Evolutionary conservation across 2,888 invertebrate species (phyloP), one percentile per base, ranked within the genome.

Genomic region (Clepsis dumicolana): DNA sequence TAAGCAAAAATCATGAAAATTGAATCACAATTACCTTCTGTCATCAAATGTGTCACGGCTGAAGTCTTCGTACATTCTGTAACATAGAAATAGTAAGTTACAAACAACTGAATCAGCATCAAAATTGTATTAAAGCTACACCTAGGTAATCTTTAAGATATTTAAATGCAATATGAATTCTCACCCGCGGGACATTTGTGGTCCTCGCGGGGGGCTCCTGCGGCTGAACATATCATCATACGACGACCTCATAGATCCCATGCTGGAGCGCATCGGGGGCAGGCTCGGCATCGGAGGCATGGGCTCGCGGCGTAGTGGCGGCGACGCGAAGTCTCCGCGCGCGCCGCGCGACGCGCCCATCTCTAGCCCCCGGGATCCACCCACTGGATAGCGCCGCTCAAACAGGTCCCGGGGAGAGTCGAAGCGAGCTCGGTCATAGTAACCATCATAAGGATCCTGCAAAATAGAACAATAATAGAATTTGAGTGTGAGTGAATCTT

Each of bases 1-100:
- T 21, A 56, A n/a, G 32, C 59, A 50, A 16, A 27, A n/a, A 54
- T 12, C 35, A 29, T 52, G 0, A 41, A 73, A 72, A 78, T 76
- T 80, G 86, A 88, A 89, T 86, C 94, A 81, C 80, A 87, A 89
- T 93, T 91, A 96, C 96, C 96, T 96, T 89, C 97, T 96, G 83
- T 97, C 97, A 91, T 97, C 97, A 90, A 97, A 97, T 57, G 97
- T 96, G 92, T 97, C 97, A 77, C 97, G 95, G 91, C 97, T 97
- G 88, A 97, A 97, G 91, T 97, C 97, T 93, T 97, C 97, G 90
- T 97, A 97, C 94, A 97, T 96, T 81, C 96, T 95, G 94, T 75
- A 89, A 84, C 87, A 73, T 62, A 76, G 62, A 78, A 74, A 64
- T 18, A 73, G 64, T 52, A 29, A 41, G 56, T 56, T 56, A 24